A percentile compares a stretch with the other conserved stretches of the same genome.
phyloP scores from a whole-genome alignment of 2,888 invertebrate species.

The Ornithoptera alexandrae region DNA sequence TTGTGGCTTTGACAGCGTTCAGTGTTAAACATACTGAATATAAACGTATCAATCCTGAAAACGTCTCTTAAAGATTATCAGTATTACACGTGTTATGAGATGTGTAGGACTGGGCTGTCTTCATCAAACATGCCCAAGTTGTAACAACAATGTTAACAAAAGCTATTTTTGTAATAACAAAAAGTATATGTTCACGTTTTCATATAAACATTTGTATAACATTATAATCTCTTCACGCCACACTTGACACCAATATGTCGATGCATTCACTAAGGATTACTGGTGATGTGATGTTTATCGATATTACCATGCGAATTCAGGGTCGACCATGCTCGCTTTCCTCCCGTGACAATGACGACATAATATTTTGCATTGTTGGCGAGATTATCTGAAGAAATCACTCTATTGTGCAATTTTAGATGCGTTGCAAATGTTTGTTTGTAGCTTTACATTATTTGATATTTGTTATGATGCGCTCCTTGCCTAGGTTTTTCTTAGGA shows the following conservation, averaged over 20 bases:
- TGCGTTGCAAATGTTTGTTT: constrained; percentile 52
- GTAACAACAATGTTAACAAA: constrained; percentile 12
- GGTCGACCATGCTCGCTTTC: constrained; percentile 51
- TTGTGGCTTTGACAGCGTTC: no score
- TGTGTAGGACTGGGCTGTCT: neutral
- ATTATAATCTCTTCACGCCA: constrained; percentile 72
- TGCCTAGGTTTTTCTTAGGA: no score
- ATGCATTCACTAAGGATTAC: constrained; percentile 65
- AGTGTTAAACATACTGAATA: no score
- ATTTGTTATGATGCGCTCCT: neutral
- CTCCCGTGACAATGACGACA: constrained; percentile 61
- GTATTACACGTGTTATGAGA: no score
- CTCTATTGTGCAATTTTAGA: constrained; percentile 46
- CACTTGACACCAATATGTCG: constrained; percentile 73
- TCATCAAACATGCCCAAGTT: constrained; percentile 19
- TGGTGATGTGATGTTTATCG: constrained; percentile 61
- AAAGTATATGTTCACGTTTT: constrained; percentile 20
- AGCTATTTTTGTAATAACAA: constrained; percentile 10
- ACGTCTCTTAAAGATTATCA: no score
- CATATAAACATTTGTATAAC: constrained; percentile 61
- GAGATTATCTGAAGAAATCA: constrained; percentile 50
- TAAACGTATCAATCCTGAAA: no score
- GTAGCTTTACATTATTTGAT: constrained; percentile 37
- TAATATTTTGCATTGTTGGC: constrained; percentile 63
- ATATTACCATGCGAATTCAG: constrained; percentile 60